Percentiles rank a stretch among this genome's conserved stretches.
Conservation (phyloP, 2,797 vertebrate genomes). For the Microhierax caerulescens region DNA sequence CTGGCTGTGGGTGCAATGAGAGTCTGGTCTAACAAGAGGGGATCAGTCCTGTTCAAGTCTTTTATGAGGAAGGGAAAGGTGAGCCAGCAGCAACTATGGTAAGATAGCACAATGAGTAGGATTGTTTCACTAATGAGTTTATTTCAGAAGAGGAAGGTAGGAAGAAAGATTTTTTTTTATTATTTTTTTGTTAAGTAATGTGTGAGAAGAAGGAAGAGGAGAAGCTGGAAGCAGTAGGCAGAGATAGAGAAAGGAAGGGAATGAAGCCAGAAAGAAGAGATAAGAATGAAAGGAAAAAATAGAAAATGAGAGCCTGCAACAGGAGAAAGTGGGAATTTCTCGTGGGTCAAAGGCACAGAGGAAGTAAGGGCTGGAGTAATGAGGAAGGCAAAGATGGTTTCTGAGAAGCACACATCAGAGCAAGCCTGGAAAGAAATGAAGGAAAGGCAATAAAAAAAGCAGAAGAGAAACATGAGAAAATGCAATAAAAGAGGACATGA, state of each 20-base stretch:
- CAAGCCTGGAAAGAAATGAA: background rate
- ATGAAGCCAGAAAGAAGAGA: background rate
- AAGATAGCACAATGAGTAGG: background rate
- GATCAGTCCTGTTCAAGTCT: background rate
- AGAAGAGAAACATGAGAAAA: background rate
- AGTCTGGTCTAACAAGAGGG: background rate
- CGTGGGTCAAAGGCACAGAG: background rate
- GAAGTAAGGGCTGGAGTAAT: background rate
- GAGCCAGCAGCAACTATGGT: rapidly evolving
- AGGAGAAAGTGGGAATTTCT: background rate
- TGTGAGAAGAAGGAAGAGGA: background rate
- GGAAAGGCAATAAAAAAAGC: background rate
- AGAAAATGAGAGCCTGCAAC: rapidly evolving
- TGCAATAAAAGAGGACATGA: background rate
- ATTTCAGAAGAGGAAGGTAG: background rate
- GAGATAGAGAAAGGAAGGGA: background rate
- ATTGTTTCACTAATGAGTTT: background rate
- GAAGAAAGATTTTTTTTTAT: background rate
- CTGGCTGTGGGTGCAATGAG: background rate
- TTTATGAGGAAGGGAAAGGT: background rate
- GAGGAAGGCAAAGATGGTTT: background rate
- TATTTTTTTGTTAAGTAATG: background rate
- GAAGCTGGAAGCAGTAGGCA: background rate
- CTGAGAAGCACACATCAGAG: background rate
- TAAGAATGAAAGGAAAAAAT: background rate